Conservation (phyloP, 1,140 invertebrate genomes). For the Drosophila suzukii region DNA sequence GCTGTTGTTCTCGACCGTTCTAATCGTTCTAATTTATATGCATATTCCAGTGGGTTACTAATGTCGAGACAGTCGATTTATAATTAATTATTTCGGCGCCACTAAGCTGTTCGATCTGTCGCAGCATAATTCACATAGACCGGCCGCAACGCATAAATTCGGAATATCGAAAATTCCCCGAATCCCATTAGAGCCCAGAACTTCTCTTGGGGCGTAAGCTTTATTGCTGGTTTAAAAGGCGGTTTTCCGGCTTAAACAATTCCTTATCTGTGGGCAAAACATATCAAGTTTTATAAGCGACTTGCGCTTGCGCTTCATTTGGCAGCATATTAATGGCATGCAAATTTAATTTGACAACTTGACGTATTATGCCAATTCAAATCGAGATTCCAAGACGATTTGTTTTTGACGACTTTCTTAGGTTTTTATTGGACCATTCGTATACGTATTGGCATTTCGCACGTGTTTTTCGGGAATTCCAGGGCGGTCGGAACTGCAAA, state of each 20-base stretch:
- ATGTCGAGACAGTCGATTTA: slow-evolving; percentile 52
- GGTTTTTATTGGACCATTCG: slow-evolving; percentile 27
- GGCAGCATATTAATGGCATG: slow-evolving; percentile 47
- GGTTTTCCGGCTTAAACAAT: slow-evolving; percentile 59
- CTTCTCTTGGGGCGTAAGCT: slow-evolving; percentile 22
- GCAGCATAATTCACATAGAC: slow-evolving; percentile 40
- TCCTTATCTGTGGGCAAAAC: slow-evolving; percentile 35
- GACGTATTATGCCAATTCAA: slow-evolving; percentile 44
- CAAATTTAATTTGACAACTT: slow-evolving; percentile 69
- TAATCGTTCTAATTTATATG: slow-evolving; percentile 80
- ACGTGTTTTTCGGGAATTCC: slow-evolving; percentile 65
- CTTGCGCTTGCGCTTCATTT: slow-evolving; percentile 52
- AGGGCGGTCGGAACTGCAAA: slow-evolving; percentile 19
- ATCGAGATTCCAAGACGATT: slow-evolving; percentile 38
- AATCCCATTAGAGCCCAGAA: slow-evolving; percentile 50
- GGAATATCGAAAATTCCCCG: slow-evolving; percentile 32
- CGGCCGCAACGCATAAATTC: slow-evolving; percentile 46
- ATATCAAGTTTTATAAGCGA: slow-evolving; percentile 58
- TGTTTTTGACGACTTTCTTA: slow-evolving; percentile 69
- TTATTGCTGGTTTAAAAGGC: slow-evolving; percentile 42
- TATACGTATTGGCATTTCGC: slow-evolving; percentile 32
- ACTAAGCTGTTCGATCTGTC: slow-evolving; percentile 38
- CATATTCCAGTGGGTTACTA: slow-evolving; percentile 72
- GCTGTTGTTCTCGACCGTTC: slow-evolving; percentile 60
- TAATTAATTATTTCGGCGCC: slow-evolving; percentile 77